Percentiles rank a stretch among this genome's conserved stretches.
Conservation (phyloP, 35 echinoderm and acorn worm genomes). For the Ophioderma brevispina region DNA sequence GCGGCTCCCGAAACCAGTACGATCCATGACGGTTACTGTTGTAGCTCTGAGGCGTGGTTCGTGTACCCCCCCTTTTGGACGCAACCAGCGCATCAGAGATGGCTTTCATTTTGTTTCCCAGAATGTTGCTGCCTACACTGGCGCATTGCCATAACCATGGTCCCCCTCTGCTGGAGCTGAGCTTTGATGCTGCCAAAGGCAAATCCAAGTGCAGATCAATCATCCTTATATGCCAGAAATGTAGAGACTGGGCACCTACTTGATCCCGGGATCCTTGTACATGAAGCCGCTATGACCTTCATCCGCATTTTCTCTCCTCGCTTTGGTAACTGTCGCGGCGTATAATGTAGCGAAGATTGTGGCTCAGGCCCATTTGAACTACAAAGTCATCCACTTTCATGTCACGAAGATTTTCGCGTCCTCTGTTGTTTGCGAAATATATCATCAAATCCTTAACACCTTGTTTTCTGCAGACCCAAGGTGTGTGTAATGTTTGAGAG, state of each 20-base stretch:
- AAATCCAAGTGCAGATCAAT: neutral
- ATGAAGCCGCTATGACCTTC: constrained; percentile 34
- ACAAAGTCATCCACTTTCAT: constrained; percentile 47
- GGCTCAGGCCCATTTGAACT: constrained; percentile 1
- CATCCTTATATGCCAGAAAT: constrained; percentile 10
- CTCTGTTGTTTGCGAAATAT: constrained; percentile 37
- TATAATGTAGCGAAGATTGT: constrained; percentile 27
- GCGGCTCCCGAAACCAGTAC: too few relatives aligned
- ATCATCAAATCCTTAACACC: constrained; percentile 60
- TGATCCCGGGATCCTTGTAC: constrained; percentile 62
- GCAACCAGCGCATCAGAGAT: constrained; percentile 43
- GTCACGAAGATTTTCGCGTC: constrained; percentile 39
- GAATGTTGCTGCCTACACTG: constrained; percentile 23
- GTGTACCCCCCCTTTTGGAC: too few relatives aligned
- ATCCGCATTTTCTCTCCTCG: constrained; percentile 28
- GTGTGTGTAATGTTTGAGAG: neutral
- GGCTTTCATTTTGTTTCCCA: constrained; percentile 62
- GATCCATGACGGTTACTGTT: too few relatives aligned
- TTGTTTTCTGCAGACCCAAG: constrained; percentile 56
- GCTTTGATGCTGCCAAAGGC: constrained; percentile 37
- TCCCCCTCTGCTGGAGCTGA: neutral
- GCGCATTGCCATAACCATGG: constrained; percentile 19
- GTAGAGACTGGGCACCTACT: constrained; percentile 26
- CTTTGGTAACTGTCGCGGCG: constrained; percentile 13
- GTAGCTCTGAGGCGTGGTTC: too few relatives aligned